These are phyloP conservation scores for Drosophila mayri DNA, from an alignment of 1,140 invertebrate species.

Conservation along the genomic window DNA sequence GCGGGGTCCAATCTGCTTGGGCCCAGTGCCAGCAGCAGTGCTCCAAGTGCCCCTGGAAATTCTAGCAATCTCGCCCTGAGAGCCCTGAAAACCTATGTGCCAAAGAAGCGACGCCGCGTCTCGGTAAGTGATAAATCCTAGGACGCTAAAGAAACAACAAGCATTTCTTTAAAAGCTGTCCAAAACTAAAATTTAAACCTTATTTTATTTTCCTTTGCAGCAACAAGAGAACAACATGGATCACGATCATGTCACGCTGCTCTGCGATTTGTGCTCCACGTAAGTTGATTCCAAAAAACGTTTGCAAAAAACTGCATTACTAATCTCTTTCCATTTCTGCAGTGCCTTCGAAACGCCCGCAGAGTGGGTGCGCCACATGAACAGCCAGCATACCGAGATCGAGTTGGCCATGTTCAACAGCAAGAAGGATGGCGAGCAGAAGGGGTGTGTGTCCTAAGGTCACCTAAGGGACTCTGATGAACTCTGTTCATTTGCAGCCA, in stretches of 20 bases:
- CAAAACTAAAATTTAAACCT: background rate
- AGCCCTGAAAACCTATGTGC: slow-evolving; percentile 86
- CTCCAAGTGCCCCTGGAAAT: slow-evolving; percentile 44
- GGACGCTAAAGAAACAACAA: too few relatives aligned
- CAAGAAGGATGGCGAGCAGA: slow-evolving; percentile 82
- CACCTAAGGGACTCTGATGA: slow-evolving; percentile 52
- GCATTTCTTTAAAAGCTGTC: too few relatives aligned
- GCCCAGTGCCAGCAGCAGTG: slow-evolving; percentile 39
- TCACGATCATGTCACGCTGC: slow-evolving; percentile 81
- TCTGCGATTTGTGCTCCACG: slow-evolving; percentile 92
- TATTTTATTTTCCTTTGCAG: slow-evolving; percentile 36
- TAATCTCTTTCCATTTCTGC: background rate
- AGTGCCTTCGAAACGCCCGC: slow-evolving; percentile 90
- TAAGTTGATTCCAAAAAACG: slow-evolving; percentile 73
- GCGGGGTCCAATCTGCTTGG: slow-evolving; percentile 19
- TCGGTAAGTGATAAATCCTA: slow-evolving; percentile 76
- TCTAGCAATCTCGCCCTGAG: slow-evolving; percentile 58
- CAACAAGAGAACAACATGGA: slow-evolving; percentile 83
- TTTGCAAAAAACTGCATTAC: too few relatives aligned
- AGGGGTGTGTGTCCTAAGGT: slow-evolving; percentile 74
- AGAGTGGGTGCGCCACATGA: slow-evolving; percentile 94
- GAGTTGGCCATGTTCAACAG: slow-evolving; percentile 93
- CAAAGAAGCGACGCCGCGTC: slow-evolving; percentile 86
- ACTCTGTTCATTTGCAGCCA: slow-evolving; percentile 71
- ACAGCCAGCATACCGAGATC: slow-evolving; percentile 92